Evolutionary conservation across 2,888 invertebrate species (phyloP), one percentile per base, ranked within the genome.

Genomic region (Meiosimyza decipiens): DNA sequence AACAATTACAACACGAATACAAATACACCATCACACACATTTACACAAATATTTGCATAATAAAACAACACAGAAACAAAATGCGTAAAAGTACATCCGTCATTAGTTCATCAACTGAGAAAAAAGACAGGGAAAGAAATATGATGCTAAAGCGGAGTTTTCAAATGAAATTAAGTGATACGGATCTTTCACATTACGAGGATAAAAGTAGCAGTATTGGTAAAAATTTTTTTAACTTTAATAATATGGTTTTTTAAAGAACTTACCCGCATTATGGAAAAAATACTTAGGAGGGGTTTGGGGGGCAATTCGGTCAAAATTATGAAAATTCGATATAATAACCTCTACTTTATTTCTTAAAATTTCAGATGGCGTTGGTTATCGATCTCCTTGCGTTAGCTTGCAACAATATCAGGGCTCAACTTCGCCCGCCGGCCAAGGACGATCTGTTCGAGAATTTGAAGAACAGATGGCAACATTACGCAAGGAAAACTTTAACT

Each of bases 401-500:
- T 64, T 82, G 64, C 80, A 79, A 69, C 78, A 80, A 67, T 77
- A 78, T 60, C 81, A 78, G 69, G 82, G 81, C n/a, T 79, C 78
- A 60, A 80, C 82, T 59, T 86, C 88, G 7, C 87, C 89, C 2
- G 74, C 79, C 40, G 86, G 86, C 66, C 90, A 90, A 80, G 93
- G 92, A 11, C 89, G 93, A 70, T 94, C 94, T 47, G 93, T 97
- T 89, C 96, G 96, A 82, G 96, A 97, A 79, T 93, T 94, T 82
- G 96, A 97, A 84, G 94, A 97, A 85, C 94, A 96, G 85, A 89
- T 97, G 77, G 91, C 91, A 68, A 90, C 91, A 63, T 88, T 97
- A 75, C 92, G 93, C 78, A 96, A 96, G 85, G 97, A 97, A 86
- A 98, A 97, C 86, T 98, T 97, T 83, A 94, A 95, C 87, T 88